These are phyloP conservation scores for Ridgeia piscesae DNA, from an alignment of 1,140 invertebrate genomes.

Conservation along the genomic window DNA sequence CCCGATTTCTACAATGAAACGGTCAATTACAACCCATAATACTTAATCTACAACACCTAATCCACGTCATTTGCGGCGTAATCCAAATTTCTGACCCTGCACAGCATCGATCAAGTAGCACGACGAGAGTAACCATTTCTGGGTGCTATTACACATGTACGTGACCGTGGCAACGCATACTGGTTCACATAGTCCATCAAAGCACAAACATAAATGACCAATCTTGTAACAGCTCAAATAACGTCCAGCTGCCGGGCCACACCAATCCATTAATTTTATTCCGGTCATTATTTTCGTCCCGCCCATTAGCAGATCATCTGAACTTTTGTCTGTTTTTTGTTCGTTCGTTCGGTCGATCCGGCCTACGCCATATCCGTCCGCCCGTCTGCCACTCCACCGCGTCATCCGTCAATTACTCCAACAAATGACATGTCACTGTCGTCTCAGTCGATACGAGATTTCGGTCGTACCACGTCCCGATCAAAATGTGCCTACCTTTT, in stretches of 20 bases:
- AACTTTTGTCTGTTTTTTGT: neutral
- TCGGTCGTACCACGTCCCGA: neutral
- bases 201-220: neutral
- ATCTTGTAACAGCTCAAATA: neutral
- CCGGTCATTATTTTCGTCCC: neutral
- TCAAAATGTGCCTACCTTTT: neutral
- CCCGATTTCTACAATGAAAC: neutral
- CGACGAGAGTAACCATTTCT: neutral
- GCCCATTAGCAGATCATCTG: neutral
- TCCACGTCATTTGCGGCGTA: neutral
- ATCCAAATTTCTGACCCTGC: neutral
- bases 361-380: too few species aligned
- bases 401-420: too few species aligned
- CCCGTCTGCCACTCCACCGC: too few species aligned
- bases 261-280: neutral
- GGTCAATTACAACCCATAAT: neutral
- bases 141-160: neutral
- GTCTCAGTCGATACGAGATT: neutral
- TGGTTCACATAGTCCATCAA: neutral
- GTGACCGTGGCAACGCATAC: neutral
- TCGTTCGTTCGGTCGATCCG: neutral
- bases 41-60: neutral
- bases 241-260: neutral
- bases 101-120: neutral
- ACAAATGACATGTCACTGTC: neutral